A percentile compares a stretch with the other conserved stretches of the same genome.
Conservation (phyloP, 2,888 invertebrate genomes). For the Notodromas monacha region DNA sequence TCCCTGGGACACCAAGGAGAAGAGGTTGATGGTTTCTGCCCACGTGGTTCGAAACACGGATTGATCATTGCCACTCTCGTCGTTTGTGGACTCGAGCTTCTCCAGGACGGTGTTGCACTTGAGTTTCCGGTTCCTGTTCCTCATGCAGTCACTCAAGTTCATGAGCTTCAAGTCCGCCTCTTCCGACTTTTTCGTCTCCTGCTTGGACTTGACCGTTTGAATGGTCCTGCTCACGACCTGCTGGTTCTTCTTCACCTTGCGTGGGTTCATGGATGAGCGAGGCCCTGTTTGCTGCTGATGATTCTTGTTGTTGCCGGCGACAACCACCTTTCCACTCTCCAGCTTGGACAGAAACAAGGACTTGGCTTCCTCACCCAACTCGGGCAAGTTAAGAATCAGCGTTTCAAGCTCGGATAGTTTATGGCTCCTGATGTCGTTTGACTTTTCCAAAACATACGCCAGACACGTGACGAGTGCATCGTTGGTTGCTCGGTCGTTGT, state of each 20-base stretch:
- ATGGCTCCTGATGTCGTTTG: background rate
- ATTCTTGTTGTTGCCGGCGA: too few species aligned
- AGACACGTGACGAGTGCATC: slow-evolving; percentile 1
- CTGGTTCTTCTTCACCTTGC: slow-evolving; percentile 1
- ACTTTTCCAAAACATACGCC: slow-evolving; percentile 1
- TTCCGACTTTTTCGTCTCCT: slow-evolving; percentile 1
- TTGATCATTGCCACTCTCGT: slow-evolving; percentile 1
- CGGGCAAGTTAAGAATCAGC: too few species aligned
- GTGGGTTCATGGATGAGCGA: too few species aligned
- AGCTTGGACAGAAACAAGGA: too few species aligned
- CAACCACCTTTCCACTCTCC: too few species aligned
- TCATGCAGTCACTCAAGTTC: slow-evolving; percentile 4
- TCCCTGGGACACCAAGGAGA: slow-evolving; percentile 1
- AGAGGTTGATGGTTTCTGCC: slow-evolving; percentile 1
- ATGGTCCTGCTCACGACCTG: slow-evolving; percentile 1
- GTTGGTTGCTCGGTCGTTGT: background rate
- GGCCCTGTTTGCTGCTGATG: too few species aligned
- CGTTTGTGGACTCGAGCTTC: background rate
- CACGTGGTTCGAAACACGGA: slow-evolving; percentile 1
- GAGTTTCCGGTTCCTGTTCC: slow-evolving; percentile 1
- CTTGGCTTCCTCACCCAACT: too few species aligned
- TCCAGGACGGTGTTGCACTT: background rate
- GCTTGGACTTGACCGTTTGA: slow-evolving; percentile 1
- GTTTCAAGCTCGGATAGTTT: background rate
- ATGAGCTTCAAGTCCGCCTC: background rate